Evolutionary conservation across 2,797 vertebrate genomes (phyloP).

Genomic region (Siniperca undulata): DNA sequence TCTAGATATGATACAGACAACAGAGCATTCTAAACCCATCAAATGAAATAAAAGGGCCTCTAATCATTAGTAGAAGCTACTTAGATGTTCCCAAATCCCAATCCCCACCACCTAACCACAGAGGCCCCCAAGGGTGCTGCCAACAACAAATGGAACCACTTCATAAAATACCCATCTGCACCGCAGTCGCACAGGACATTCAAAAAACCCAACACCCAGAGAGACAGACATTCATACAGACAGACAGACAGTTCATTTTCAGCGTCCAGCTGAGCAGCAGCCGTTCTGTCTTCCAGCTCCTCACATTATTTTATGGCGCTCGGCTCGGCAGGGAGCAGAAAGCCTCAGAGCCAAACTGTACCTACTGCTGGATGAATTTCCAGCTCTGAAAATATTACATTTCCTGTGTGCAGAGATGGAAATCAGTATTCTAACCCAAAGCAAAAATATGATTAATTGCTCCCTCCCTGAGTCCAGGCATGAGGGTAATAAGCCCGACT

Average conservation of each 20-base stretch:
- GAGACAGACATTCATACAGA: background rate
- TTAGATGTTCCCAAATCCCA: background rate
- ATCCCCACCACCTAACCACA: background rate
- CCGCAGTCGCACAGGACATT: background rate
- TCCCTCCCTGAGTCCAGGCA: conserved; percentile 72
- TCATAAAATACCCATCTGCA: conserved; percentile 17
- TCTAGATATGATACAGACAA: background rate
- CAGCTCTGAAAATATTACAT: conserved; percentile 75
- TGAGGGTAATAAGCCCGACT: conserved; percentile 79
- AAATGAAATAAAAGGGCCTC: background rate
- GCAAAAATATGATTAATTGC: conserved; percentile 86
- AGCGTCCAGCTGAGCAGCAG: conserved; percentile 64
- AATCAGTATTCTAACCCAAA: conserved; percentile 86
- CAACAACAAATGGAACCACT: background rate
- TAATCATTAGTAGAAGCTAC: background rate
- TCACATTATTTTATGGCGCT: conserved; percentile 62
- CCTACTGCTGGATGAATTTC: conserved; percentile 69
- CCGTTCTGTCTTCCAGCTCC: conserved; percentile 54
- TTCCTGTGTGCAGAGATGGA: conserved; percentile 78
- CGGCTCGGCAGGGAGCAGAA: conserved; percentile 59
- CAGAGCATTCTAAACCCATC: background rate
- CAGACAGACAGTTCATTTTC: conserved; percentile 41
- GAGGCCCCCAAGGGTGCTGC: background rate
- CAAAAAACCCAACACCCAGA: background rate
- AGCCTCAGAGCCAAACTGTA: conserved; percentile 72